Percentiles rank a stretch among this genome's conserved stretches.
phyloP scores from a whole-genome alignment of 1,140 invertebrate species.

The Apis dorsata region DNA sequence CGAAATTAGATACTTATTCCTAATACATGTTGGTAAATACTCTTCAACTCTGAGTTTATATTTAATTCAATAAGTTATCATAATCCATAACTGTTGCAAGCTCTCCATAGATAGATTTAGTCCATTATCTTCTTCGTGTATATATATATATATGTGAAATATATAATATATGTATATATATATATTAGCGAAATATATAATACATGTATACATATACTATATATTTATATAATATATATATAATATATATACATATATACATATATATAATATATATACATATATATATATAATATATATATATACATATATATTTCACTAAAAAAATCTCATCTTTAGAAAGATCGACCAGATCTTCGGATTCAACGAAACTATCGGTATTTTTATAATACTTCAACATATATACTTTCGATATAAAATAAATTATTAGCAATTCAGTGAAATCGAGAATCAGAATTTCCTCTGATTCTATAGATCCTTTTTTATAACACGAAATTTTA shows the following conservation, averaged over 20 bases:
- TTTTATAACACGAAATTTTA: neutral
- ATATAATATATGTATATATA: too few relatives aligned
- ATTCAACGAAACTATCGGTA: constrained; percentile 28
- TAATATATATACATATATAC: too few relatives aligned
- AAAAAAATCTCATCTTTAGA: constrained; percentile 34
- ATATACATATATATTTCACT: neutral
- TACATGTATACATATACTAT: too few relatives aligned
- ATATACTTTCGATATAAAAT: constrained; percentile 24
- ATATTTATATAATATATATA: neutral
- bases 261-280: neutral
- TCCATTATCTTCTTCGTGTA: constrained; percentile 23
- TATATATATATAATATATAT: too few relatives aligned
- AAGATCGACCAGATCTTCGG: constrained; percentile 23
- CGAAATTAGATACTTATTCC: constrained; percentile 15
- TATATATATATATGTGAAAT: neutral
- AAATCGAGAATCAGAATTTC: neutral
- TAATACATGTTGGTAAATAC: neutral
- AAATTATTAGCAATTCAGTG: constrained; percentile 16
- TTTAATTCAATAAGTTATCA: neutral
- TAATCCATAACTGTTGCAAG: constrained; percentile 7
- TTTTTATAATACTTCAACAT: constrained; percentile 13
- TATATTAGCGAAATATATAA: too few relatives aligned
- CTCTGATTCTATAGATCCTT: neutral
- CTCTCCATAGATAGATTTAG: constrained; percentile 15
- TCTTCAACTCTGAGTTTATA: constrained; percentile 22